A percentile compares a stretch with the other conserved stretches of the same genome.
Conservation (phyloP, 2,113 vertebrate species). For the Ascaphus truei region DNA sequence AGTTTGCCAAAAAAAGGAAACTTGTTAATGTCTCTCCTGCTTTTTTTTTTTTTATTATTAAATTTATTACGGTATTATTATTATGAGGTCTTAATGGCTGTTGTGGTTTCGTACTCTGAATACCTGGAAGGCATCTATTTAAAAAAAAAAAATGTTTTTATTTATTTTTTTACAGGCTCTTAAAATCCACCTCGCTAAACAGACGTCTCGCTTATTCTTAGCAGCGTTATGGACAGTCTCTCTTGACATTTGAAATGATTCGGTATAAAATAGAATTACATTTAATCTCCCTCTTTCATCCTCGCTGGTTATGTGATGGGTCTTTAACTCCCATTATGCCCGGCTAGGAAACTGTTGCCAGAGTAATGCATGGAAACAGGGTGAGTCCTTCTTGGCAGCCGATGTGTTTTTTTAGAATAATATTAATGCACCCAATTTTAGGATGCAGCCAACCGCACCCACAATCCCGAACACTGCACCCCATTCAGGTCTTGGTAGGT, state of each 20-base stretch:
- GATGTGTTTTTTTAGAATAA: slow-evolving; percentile 11
- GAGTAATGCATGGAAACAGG: slow-evolving; percentile 24
- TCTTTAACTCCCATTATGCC: too few species aligned
- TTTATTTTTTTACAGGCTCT: not conserved
- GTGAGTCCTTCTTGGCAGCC: slow-evolving; percentile 18
- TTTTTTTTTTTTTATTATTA: too few species aligned
- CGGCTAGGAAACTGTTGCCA: slow-evolving; percentile 12
- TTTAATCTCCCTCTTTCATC: too few species aligned
- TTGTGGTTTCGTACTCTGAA: not conserved
- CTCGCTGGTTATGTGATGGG: too few species aligned
- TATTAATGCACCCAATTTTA: slow-evolving; percentile 15
- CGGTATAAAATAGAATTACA: too few species aligned
- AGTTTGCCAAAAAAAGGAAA: too few species aligned
- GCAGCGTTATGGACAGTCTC: too few species aligned
- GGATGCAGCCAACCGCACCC: slow-evolving; percentile 1
- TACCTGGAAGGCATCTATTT: not conserved
- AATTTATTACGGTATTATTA: not conserved
- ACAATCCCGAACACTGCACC: slow-evolving; percentile 14
- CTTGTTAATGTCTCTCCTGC: too few species aligned
- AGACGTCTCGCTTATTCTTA: too few species aligned
- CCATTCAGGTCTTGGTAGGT: slow-evolving; percentile 5
- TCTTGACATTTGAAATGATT: too few species aligned
- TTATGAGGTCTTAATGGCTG: not conserved
- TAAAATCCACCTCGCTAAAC: too few species aligned
- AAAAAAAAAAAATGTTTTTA: too few species aligned